Evolutionary conservation across 2,797 vertebrate species (phyloP), one percentile per base, ranked within the genome.

Genomic region (Adelosebastes latens): DNA sequence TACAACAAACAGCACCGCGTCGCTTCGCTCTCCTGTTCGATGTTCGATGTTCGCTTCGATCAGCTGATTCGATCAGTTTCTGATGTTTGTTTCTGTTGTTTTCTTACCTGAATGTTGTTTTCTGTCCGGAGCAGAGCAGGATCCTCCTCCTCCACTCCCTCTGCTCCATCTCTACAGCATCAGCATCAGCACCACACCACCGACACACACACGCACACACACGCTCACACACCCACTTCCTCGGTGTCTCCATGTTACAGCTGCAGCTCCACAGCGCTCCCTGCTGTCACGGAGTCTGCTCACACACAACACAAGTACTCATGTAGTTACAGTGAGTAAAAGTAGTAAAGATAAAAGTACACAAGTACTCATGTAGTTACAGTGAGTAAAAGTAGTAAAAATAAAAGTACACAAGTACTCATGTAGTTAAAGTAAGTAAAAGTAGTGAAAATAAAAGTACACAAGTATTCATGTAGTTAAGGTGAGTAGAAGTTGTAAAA

Each of bases 81-180:
- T 16, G 1, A 22, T 36, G 39, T 53, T 32, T 53, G 13, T 1
- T 66, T 1, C 55, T 14, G 32, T 60, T 7, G 32, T 29, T 29
- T 65, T 87, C 83, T 76, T 75, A 93, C 92, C 90, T 91, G 69
- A 10, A 52, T 25, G 77, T 69, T 29, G 83, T 66, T 77, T 77
- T 82, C 71, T 36, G 88, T 88, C 87, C 81, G 56, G 64, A 87
- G 42, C n/a, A 69, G 75, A 75, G 73, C 59, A 24, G 63, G 58
- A 68, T 36, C 61, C 9, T 68, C 66, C 61, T 74, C 65, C 59
- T 72, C 78, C 52, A 18, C 85, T 72, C 66, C 82, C 84, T 83
- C 64, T 63, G 87, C 90, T 90, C 87, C 93, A 92, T 92, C 67
- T 78, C 70, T 77, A 68, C 93, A 90, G 80, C 89, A 93, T 89